phyloP scores from a whole-genome alignment of 1,140 invertebrate species.

The Drosophila tristis region DNA sequence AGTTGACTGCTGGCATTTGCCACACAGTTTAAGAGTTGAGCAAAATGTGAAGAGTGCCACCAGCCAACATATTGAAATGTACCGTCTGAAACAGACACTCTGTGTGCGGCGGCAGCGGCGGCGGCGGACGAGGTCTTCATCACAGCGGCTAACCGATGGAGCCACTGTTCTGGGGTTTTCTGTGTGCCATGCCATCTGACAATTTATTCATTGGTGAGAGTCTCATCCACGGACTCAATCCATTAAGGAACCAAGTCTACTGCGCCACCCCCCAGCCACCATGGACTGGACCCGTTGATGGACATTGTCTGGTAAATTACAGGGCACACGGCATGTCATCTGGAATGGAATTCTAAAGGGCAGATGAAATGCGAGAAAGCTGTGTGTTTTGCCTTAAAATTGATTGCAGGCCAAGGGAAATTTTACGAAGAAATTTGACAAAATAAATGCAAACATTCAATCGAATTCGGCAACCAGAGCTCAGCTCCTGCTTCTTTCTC shows the following conservation, averaged over 20 bases:
- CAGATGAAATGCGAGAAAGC: conserved; percentile 7
- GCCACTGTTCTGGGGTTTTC: conserved; percentile 32
- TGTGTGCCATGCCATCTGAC: conserved; percentile 54
- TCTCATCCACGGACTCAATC: conserved; percentile 62
- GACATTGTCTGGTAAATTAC: conserved; percentile 40
- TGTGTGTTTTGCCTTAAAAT: conserved; percentile 28
- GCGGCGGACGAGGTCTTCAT: conserved; percentile 5
- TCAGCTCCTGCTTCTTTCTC: no score
- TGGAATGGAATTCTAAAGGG: conserved; percentile 13
- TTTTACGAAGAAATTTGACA: not conserved
- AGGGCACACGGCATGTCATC: conserved; percentile 22
- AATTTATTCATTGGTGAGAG: conserved; percentile 68
- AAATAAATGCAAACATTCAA: no score
- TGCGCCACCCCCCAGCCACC: not conserved
- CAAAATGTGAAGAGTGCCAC: conserved; percentile 62
- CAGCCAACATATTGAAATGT: conserved; percentile 71
- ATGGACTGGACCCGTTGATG: conserved; percentile 16
- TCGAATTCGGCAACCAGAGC: no score
- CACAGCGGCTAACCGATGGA: conserved; percentile 34
- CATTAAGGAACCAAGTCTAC: conserved; percentile 61
- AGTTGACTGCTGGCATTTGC: conserved; percentile 74
- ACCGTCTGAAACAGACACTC: conserved; percentile 7
- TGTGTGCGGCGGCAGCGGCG: no score
- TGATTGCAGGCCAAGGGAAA: conserved; percentile 9
- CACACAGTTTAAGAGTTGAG: conserved; percentile 63